Evolutionary conservation across 53 echinoderm and acorn worm genomes (phyloP).

Genomic region (Actinopyga echinites): DNA sequence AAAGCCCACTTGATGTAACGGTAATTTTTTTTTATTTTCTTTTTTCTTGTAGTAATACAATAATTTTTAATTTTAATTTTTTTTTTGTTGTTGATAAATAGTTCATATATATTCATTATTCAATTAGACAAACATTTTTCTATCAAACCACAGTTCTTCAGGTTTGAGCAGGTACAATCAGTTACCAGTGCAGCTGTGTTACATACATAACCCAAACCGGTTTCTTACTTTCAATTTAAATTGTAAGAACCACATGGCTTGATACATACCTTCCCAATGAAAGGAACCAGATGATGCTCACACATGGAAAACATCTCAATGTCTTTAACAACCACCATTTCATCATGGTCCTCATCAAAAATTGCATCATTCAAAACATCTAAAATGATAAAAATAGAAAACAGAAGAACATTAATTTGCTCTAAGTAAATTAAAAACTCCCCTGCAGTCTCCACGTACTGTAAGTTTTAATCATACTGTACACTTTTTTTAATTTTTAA

Average conservation of each 20-base stretch:
- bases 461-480: background rate
- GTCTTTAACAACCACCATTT: constrained; percentile 95
- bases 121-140: too few relatives aligned
- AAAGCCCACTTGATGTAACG: too few relatives aligned
- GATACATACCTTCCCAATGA: constrained; percentile 83
- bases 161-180: too few relatives aligned
- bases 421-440: background rate
- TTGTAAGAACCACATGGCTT: background rate
- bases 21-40: too few relatives aligned
- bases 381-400: constrained; percentile 24
- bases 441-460: background rate
- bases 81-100: too few relatives aligned
- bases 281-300: constrained; percentile 96
- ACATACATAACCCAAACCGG: too few relatives aligned
- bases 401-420: background rate
- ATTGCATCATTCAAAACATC: constrained; percentile 96
- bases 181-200: too few relatives aligned
- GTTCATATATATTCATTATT: too few relatives aligned
- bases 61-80: too few relatives aligned
- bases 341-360: constrained; percentile 98
- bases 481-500: background rate
- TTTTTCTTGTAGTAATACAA: too few relatives aligned
- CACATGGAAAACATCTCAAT: constrained; percentile 98
- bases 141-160: too few relatives aligned
- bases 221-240: too few relatives aligned